Conservation (phyloP, 1,140 invertebrate species). For the Bombus superbus region DNA sequence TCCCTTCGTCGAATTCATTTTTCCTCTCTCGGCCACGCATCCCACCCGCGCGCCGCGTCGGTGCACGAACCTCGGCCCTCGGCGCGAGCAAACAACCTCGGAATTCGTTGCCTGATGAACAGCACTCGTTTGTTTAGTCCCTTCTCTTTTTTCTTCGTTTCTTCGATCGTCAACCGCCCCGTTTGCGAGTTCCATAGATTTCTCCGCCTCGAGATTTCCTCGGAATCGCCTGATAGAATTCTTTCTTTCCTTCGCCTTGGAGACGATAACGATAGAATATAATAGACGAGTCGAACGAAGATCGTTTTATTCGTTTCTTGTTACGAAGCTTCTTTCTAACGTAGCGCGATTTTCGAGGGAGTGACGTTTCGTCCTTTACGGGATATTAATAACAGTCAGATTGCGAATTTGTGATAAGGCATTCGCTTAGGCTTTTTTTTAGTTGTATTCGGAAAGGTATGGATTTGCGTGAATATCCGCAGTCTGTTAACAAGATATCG, state of each 20-base stretch:
- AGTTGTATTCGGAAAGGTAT: not conserved
- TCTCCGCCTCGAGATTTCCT: not conserved
- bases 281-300: no score
- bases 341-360: no score
- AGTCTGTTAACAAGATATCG: not conserved
- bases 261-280: no score
- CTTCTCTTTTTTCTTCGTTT: constrained; percentile 12
- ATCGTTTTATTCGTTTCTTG: no score
- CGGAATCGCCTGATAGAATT: not conserved
- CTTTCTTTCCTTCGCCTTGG: not conserved
- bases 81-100: constrained; percentile 77
- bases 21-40: constrained; percentile 34
- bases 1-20: constrained; percentile 50
- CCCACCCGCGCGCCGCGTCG: constrained; percentile 22
- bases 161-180: not conserved
- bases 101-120: constrained; percentile 77
- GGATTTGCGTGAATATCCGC: not conserved
- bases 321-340: no score
- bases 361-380: no score
- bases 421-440: not conserved
- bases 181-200: not conserved
- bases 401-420: no score
- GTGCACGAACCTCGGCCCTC: constrained; percentile 66
- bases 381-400: no score
- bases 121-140: constrained; percentile 76